phyloP scores from a whole-genome alignment of 1,140 invertebrate species.

The Saccostrea echinata region DNA sequence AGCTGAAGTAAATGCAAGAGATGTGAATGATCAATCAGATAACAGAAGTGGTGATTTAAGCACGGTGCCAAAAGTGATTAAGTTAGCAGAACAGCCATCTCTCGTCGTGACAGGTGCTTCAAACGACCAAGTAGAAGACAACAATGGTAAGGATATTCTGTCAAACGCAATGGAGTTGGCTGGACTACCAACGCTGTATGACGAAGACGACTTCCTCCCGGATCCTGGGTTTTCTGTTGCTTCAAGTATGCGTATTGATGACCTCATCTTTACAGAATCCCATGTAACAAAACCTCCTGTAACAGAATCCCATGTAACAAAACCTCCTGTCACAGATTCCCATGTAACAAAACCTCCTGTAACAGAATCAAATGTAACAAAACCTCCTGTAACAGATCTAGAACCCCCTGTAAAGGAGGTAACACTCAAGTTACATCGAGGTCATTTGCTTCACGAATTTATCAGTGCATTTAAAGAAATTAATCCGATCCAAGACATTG shows the following conservation, averaged over 20 bases:
- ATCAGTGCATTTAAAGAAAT: slow-evolving; percentile 46
- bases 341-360: background rate
- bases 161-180: background rate
- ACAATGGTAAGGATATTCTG: slow-evolving; percentile 5
- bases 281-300: too few relatives aligned
- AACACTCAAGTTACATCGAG: slow-evolving; percentile 33
- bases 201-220: background rate
- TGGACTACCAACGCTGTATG: background rate
- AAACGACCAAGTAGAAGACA: background rate
- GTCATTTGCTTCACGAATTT: slow-evolving; percentile 51
- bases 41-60: background rate
- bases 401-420: background rate
- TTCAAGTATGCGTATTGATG: background rate
- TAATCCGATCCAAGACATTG: slow-evolving; percentile 3
- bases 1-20: background rate
- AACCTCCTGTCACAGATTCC: background rate
- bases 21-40: background rate
- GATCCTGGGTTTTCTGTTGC: background rate
- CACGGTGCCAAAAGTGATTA: background rate
- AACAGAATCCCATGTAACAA: background rate
- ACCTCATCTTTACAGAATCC: background rate
- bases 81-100: too few relatives aligned
- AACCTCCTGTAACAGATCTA: background rate
- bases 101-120: too few relatives aligned
- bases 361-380: background rate